A percentile compares a stretch with the other conserved stretches of the same genome.
phyloP scores from a whole-genome alignment of 2,797 vertebrate genomes.

The Xiphorhynchus erythropygius region DNA sequence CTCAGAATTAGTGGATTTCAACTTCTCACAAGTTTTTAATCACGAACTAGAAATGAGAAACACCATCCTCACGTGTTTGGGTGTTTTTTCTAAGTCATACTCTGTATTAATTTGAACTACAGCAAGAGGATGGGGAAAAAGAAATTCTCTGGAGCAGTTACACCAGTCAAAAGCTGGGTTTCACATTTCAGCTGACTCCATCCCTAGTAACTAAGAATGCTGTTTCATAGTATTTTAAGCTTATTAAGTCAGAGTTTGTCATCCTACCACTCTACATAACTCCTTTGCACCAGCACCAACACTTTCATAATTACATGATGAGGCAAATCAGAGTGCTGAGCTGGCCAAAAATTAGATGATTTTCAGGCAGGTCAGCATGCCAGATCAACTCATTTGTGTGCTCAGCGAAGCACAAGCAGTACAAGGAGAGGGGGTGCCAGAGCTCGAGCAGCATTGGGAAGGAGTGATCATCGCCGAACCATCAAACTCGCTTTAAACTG shows the following conservation, averaged over 20 bases:
- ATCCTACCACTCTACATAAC: neutral
- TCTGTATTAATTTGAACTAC: neutral
- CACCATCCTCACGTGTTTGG: neutral
- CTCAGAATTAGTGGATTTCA: neutral
- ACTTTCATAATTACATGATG: neutral
- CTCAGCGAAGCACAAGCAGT: neutral
- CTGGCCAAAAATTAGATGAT: neutral
- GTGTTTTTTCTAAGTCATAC: neutral
- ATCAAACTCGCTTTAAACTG: neutral
- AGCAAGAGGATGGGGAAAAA: neutral
- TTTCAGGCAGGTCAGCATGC: neutral
- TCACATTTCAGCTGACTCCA: neutral
- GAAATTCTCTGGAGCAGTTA: neutral
- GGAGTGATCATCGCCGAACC: neutral
- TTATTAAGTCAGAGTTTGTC: neutral
- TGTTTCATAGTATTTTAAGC: neutral
- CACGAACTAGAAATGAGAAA: neutral
- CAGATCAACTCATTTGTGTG: no score
- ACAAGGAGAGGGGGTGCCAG: accelerated
- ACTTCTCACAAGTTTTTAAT: neutral
- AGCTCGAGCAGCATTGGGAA: accelerated
- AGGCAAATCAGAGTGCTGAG: neutral
- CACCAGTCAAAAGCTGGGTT: neutral
- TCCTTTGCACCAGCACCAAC: neutral
- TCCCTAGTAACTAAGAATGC: neutral